These are phyloP conservation scores for Formicarius rufipectus DNA, from an alignment of 2,113 vertebrate genomes.

Conservation along the genomic window DNA sequence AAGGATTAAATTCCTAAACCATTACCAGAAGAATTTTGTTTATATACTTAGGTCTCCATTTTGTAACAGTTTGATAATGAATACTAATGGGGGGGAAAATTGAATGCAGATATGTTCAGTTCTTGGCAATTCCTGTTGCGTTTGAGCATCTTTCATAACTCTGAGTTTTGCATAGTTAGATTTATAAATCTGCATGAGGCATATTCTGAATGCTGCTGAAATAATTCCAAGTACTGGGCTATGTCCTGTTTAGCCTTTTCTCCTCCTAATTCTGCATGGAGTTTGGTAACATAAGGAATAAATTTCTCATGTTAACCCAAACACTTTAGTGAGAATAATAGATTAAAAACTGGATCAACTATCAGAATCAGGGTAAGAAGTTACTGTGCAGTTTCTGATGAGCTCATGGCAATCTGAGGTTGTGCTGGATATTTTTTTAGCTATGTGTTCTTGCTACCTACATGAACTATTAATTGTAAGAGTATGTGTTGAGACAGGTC, in stretches of 20 bases:
- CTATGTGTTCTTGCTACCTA: neutral
- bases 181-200: neutral
- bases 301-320: neutral
- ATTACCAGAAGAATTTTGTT: neutral
- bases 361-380: neutral
- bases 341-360: neutral
- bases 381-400: neutral
- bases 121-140: neutral
- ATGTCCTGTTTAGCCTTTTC: neutral
- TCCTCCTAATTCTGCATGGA: neutral
- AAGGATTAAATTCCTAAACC: neutral
- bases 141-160: neutral
- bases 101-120: neutral
- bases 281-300: neutral
- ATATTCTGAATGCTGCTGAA: neutral
- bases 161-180: neutral
- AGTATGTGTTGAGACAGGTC: neutral
- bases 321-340: neutral
- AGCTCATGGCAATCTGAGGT: neutral
- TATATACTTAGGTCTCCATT: neutral
- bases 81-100: neutral
- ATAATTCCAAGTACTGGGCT: neutral
- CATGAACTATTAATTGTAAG: neutral
- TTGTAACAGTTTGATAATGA: neutral
- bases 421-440: neutral